Conservation (phyloP, 1,140 invertebrate genomes). For the Littorina saxatilis region DNA sequence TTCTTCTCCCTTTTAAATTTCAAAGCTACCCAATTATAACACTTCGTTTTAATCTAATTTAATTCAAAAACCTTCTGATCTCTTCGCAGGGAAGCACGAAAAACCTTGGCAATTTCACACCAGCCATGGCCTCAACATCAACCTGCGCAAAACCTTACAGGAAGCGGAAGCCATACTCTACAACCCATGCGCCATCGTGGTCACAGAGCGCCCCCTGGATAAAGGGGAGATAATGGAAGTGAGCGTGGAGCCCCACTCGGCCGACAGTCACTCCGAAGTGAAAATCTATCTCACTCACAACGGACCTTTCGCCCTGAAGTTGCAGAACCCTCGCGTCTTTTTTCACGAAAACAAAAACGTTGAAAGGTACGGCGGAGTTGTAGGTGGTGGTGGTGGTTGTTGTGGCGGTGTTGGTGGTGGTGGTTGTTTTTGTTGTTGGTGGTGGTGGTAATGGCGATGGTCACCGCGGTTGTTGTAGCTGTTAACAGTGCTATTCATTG, state of each 20-base stretch:
- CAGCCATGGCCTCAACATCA: background rate
- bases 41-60: too few species aligned
- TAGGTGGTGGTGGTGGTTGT: too few species aligned
- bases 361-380: too few species aligned
- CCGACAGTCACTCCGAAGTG: background rate
- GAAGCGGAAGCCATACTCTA: background rate
- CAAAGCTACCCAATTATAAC: too few species aligned
- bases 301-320: background rate
- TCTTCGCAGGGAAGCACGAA: background rate
- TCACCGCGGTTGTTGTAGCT: too few species aligned
- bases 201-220: background rate
- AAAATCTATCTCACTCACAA: background rate
- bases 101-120: background rate
- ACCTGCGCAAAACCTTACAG: background rate
- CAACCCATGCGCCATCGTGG: conserved; percentile 1
- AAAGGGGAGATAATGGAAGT: background rate
- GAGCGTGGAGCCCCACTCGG: background rate
- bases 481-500: too few species aligned
- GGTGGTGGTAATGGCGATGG: too few species aligned
- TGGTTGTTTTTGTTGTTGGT: too few species aligned
- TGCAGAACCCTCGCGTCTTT: background rate
- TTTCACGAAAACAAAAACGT: conserved; percentile 1
- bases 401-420: too few species aligned
- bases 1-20: too few species aligned
- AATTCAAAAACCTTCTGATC: too few species aligned